Percentiles rank a stretch among this genome's conserved stretches.
Conservation (phyloP, 2,888 invertebrate species). For the Brenthis hecate region DNA sequence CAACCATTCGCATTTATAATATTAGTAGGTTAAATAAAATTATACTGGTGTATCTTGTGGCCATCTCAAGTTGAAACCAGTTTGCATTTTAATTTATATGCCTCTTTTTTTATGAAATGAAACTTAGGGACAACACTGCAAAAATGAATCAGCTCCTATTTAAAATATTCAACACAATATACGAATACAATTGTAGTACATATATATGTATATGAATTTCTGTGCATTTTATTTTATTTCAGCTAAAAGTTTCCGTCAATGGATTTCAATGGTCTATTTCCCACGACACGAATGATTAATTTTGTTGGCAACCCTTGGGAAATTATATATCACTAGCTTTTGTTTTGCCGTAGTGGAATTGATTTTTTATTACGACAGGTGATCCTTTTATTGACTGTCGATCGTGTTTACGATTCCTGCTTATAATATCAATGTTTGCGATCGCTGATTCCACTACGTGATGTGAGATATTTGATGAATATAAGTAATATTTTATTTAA, state of each 20-base stretch:
- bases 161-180: not conserved
- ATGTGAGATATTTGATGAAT: not conserved
- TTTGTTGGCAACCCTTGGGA: slow-evolving; percentile 48
- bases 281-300: slow-evolving; percentile 52
- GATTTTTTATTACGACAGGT: slow-evolving; percentile 39
- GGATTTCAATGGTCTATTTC: slow-evolving; percentile 22
- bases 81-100: too few relatives aligned
- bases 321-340: slow-evolving; percentile 50
- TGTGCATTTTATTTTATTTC: slow-evolving; percentile 2
- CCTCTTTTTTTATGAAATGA: too few relatives aligned
- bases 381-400: slow-evolving; percentile 30
- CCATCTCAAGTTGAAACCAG: too few relatives aligned
- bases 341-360: slow-evolving; percentile 37
- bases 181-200: not conserved
- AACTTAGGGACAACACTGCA: too few relatives aligned
- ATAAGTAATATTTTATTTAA: not conserved
- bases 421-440: slow-evolving; percentile 11
- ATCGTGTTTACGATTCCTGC: slow-evolving; percentile 14
- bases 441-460: not conserved
- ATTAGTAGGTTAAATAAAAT: too few relatives aligned
- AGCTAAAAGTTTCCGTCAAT: slow-evolving; percentile 14
- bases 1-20: too few relatives aligned
- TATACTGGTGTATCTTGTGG: too few relatives aligned
- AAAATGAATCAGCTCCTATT: too few relatives aligned
- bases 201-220: not conserved